Conservation (phyloP, 1,140 invertebrate genomes). For the Laupala kohalensis region DNA sequence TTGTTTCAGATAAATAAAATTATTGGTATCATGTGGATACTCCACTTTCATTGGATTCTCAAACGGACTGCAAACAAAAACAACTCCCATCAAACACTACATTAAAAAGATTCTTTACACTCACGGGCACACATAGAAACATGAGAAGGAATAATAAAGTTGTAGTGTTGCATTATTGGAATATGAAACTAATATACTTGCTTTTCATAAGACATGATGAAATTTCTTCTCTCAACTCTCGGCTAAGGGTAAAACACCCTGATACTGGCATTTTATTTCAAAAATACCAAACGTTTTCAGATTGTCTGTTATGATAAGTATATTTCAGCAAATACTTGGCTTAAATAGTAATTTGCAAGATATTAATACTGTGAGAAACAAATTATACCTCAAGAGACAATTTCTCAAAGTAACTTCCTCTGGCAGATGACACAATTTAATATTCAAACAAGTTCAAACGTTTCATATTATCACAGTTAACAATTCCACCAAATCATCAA, state of each 20-base stretch:
- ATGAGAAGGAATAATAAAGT: neutral
- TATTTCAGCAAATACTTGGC: too few relatives aligned
- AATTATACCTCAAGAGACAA: too few relatives aligned
- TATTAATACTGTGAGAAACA: too few relatives aligned
- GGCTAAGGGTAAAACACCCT: neutral
- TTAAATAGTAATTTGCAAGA: too few relatives aligned
- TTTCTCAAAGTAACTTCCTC: too few relatives aligned
- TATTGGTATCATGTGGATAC: neutral
- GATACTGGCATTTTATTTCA: neutral
- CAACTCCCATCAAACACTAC: too few relatives aligned
- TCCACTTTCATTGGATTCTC: neutral
- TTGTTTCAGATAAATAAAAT: neutral
- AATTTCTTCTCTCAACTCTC: neutral
- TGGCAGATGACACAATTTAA: too few relatives aligned
- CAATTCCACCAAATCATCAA: neutral
- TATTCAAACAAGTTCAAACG: too few relatives aligned
- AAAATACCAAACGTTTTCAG: neutral
- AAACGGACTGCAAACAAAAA: neutral
- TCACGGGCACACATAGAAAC: neutral
- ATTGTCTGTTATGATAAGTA: too few relatives aligned
- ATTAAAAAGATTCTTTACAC: too few relatives aligned
- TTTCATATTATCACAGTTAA: too few relatives aligned
- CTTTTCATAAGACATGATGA: neutral
- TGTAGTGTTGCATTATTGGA: neutral
- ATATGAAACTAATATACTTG: neutral